phyloP scores from a whole-genome alignment of 2,797 vertebrate genomes.

The Danio kyathit region DNA sequence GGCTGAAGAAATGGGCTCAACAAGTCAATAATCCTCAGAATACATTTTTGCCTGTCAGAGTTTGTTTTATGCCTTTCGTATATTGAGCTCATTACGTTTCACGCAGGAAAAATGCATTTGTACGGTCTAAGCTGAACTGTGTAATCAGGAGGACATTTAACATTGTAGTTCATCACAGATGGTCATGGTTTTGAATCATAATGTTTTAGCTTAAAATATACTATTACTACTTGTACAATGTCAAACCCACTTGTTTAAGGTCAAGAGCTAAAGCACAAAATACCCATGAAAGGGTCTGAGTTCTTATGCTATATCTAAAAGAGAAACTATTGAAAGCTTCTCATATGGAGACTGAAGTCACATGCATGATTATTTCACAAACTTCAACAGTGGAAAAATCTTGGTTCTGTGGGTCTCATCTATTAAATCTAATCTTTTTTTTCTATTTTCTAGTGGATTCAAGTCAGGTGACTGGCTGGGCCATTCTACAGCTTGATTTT shows the following conservation, averaged over 20 bases:
- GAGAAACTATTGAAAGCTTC: no score
- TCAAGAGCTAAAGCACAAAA: not conserved
- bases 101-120: not conserved
- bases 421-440: no score
- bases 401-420: no score
- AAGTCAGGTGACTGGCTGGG: no score
- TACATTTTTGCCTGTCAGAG: not conserved
- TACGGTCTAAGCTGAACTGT: not conserved
- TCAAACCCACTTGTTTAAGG: not conserved
- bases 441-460: no score
- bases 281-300: not conserved
- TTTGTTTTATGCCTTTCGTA: not conserved
- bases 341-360: no score
- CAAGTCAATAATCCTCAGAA: not conserved
- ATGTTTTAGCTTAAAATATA: not conserved
- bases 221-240: not conserved
- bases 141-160: not conserved
- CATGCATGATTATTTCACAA: no score
- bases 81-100: slow-evolving; percentile 10
- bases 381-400: no score
- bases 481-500: no score
- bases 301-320: not conserved
- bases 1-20: not conserved
- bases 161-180: not conserved
- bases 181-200: not conserved